Conservation (phyloP, 2,888 invertebrate genomes). For the Temnothorax ravouxi region DNA sequence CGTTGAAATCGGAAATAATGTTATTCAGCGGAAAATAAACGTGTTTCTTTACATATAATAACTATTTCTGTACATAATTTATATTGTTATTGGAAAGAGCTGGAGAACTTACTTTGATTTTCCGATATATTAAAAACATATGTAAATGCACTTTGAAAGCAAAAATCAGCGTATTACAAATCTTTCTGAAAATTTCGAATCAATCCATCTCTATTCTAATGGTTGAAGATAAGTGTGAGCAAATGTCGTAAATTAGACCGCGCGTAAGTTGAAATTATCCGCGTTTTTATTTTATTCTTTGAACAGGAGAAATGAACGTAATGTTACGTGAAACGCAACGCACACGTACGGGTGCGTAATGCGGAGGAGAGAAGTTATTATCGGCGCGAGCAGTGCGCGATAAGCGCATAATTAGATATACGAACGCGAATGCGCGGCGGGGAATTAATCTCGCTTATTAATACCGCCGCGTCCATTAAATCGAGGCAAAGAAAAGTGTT, state of each 20-base stretch:
- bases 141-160: background rate
- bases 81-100: background rate
- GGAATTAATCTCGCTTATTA: conserved; percentile 72
- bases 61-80: background rate
- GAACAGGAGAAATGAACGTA: conserved; percentile 19
- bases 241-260: conserved; percentile 16
- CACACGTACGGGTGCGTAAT: conserved; percentile 56
- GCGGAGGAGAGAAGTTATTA: conserved; percentile 64
- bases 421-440: conserved; percentile 63
- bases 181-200: background rate
- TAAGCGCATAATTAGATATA: conserved; percentile 75
- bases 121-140: background rate
- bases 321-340: conserved; percentile 64
- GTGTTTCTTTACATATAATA: background rate
- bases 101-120: background rate
- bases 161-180: background rate
- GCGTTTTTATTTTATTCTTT: conserved; percentile 13
- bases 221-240: background rate
- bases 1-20: background rate
- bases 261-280: background rate
- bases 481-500: conserved; percentile 51
- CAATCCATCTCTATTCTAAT: background rate
- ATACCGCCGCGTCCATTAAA: conserved; percentile 57
- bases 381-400: conserved; percentile 55
- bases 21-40: background rate